Conservation (phyloP, 2,888 invertebrate species). For the Leucozona laternaria region DNA sequence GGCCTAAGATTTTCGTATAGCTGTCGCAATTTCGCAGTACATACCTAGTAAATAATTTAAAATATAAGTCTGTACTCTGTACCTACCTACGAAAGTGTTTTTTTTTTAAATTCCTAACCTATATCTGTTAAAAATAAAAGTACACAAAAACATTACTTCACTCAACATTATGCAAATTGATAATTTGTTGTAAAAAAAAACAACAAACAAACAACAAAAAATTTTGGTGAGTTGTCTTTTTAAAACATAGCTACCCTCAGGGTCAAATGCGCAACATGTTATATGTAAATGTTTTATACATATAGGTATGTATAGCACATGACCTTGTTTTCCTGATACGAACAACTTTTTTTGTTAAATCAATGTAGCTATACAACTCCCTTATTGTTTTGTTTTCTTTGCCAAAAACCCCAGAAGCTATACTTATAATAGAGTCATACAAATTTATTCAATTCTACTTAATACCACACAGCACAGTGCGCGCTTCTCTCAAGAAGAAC, state of each 20-base stretch:
- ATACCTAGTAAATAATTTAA: no score
- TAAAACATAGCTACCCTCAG: constrained; percentile 31
- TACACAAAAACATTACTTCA: background rate
- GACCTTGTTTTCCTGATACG: constrained; percentile 25
- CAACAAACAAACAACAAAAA: no score
- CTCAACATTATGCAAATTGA: constrained; percentile 18
- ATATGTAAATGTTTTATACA: background rate
- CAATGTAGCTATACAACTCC: background rate
- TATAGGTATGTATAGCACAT: background rate
- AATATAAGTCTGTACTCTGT: no score
- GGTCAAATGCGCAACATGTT: constrained; percentile 48
- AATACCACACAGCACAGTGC: constrained; percentile 1
- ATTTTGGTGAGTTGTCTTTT: constrained; percentile 29
- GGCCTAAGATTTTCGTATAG: no score
- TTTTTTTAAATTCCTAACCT: no score
- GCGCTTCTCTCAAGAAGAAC: constrained; percentile 36
- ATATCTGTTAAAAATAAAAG: background rate
- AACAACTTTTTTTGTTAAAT: constrained; percentile 20
- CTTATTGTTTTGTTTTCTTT: constrained; percentile 25
- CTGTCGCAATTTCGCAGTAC: no score
- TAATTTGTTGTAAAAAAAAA: constrained; percentile 47
- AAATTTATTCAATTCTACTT: constrained; percentile 51
- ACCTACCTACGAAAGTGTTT: no score
- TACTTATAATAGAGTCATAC: constrained; percentile 39
- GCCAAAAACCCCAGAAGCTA: constrained; percentile 53